phyloP scores from a whole-genome alignment of 2,888 invertebrate species.

The Eulithis prunata region DNA sequence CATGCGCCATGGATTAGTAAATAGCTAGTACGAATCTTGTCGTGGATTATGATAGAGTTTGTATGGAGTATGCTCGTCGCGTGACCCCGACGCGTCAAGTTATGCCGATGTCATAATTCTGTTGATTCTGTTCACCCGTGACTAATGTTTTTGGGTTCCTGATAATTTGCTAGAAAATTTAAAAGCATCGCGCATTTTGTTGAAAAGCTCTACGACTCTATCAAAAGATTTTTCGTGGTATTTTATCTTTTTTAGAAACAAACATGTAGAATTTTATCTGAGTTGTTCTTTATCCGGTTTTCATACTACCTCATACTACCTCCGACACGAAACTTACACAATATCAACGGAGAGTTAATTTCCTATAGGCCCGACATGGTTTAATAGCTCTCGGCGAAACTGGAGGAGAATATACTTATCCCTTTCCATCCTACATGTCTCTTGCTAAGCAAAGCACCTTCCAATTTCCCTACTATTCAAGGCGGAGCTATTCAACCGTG shows the following conservation, averaged over 20 bases:
- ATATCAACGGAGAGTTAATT: too few relatives aligned
- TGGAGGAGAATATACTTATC: too few relatives aligned
- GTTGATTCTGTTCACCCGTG: conserved; percentile 70
- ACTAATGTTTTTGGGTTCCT: conserved; percentile 66
- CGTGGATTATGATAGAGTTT: conserved; percentile 22
- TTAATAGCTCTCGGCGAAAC: too few relatives aligned
- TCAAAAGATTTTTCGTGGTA: background rate
- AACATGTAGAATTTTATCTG: too few relatives aligned
- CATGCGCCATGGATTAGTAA: conserved; percentile 19
- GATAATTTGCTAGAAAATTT: conserved; percentile 61
- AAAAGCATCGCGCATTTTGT: conserved; percentile 8
- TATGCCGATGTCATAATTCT: conserved; percentile 79
- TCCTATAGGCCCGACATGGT: too few relatives aligned
- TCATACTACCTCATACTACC: too few relatives aligned
- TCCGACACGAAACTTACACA: too few relatives aligned
- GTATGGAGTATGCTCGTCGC: conserved; percentile 38
- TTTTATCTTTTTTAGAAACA: background rate
- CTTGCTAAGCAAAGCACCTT: too few relatives aligned
- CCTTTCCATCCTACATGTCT: too few relatives aligned
- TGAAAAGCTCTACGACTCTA: background rate
- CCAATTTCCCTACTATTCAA: too few relatives aligned
- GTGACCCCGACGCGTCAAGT: conserved; percentile 57
- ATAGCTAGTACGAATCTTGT: conserved; percentile 9
- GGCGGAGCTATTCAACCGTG: too few relatives aligned
- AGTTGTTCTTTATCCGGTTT: too few relatives aligned